A percentile compares a stretch with the other conserved stretches of the same genome.
These are phyloP conservation scores for Grapholita molesta DNA, from an alignment of 1,140 invertebrate species.

Conservation along the genomic window DNA sequence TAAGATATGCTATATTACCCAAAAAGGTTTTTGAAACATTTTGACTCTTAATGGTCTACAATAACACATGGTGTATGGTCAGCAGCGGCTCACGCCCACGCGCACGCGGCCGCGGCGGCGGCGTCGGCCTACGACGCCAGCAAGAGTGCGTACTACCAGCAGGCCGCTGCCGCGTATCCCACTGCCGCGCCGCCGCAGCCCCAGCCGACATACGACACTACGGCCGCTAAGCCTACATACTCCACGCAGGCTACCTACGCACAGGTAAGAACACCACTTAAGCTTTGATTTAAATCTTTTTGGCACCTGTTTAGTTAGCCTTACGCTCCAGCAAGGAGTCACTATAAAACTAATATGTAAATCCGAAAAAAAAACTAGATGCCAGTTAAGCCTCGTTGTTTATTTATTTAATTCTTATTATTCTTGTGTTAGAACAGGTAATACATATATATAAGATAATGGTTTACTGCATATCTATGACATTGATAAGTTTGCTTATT, in stretches of 20 bases:
- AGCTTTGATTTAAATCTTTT: neutral
- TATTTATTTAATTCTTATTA: no score
- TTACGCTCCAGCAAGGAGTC: no score
- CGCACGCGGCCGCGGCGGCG: conserved; percentile 75
- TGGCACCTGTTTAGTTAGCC: no score
- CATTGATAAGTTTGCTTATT: neutral
- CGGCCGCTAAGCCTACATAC: conserved; percentile 83
- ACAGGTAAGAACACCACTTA: conserved; percentile 62
- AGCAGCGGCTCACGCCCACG: conserved; percentile 77
- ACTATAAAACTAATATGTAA: no score
- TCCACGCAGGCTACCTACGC: conserved; percentile 82
- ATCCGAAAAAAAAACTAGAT: no score
- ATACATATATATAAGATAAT: neutral
- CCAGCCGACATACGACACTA: conserved; percentile 76
- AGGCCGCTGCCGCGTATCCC: conserved; percentile 84
- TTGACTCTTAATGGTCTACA: no score
- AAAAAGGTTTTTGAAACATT: no score
- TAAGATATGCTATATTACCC: no score
- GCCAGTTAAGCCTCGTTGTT: no score
- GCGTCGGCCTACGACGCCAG: conserved; percentile 76
- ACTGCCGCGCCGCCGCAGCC: conserved; percentile 81
- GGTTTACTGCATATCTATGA: neutral
- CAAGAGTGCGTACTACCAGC: conserved; percentile 84
- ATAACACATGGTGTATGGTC: conserved; percentile 32
- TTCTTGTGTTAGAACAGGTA: no score